These are phyloP conservation scores for Drosophila meridionalis DNA, from an alignment of 2,888 invertebrate species.

Conservation along the genomic window DNA sequence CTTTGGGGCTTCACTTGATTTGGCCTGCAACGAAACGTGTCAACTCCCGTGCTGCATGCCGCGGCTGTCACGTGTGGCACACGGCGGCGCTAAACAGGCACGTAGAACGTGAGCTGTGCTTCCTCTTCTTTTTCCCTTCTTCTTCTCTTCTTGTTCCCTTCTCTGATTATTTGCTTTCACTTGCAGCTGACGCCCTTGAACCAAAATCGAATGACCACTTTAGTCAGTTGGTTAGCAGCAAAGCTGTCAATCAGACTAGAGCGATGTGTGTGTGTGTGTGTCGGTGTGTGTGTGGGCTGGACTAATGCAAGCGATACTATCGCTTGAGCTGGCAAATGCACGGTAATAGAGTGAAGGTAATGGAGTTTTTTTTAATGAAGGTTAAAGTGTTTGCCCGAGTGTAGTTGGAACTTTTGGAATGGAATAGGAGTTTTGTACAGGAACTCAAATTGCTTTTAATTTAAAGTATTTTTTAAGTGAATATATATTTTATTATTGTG, in stretches of 20 bases:
- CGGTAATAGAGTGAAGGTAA: not conserved
- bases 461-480: too few species aligned
- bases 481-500: too few species aligned
- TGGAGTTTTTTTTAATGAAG: not conserved
- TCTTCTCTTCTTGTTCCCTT: not conserved
- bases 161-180: not conserved
- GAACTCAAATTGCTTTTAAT: not conserved
- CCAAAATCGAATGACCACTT: slow-evolving; percentile 50
- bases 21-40: slow-evolving; percentile 21
- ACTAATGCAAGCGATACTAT: not conserved
- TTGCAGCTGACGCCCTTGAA: slow-evolving; percentile 40
- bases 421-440: not conserved
- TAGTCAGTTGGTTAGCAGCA: slow-evolving; percentile 21
- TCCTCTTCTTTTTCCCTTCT: not conserved
- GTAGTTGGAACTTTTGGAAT: not conserved
- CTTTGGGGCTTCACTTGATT: slow-evolving; percentile 31
- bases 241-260: not conserved
- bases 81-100: not conserved
- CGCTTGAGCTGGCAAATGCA: not conserved
- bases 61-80: slow-evolving; percentile 48
- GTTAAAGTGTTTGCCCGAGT: not conserved
- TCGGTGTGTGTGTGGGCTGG: not conserved
- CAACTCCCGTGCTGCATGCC: slow-evolving; percentile 51
- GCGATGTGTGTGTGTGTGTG: not conserved
- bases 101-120: not conserved